A percentile compares a stretch with the other conserved stretches of the same genome.
Conservation (phyloP, 2,888 invertebrate species). For the Leptinotarsa tumamoca region DNA sequence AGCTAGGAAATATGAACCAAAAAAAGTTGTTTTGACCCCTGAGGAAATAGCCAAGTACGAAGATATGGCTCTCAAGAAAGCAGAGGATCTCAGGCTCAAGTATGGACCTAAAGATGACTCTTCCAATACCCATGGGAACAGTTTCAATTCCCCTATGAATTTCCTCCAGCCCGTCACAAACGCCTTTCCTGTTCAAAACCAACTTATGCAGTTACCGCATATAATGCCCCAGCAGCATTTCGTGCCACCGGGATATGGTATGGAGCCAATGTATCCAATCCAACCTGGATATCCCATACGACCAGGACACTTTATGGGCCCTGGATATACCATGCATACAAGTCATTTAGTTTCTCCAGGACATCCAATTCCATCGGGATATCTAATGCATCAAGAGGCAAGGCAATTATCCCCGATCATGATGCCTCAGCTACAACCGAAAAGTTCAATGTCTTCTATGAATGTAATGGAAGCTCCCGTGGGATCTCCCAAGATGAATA, state of each 20-base stretch:
- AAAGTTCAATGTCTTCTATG: neutral
- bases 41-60: constrained; percentile 2
- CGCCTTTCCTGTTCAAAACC: neutral
- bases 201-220: neutral
- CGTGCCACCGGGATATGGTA: neutral
- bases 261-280: neutral
- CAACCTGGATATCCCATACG: neutral
- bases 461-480: neutral
- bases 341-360: neutral
- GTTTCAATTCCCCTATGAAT: neutral
- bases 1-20: neutral
- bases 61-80: constrained; percentile 12
- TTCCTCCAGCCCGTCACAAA: neutral
- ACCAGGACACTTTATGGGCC: neutral
- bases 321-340: neutral
- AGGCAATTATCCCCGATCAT: neutral
- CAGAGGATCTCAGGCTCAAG: neutral
- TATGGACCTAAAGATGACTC: neutral
- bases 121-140: neutral
- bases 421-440: neutral
- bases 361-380: neutral
- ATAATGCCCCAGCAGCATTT: neutral
- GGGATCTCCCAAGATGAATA: constrained; percentile 4
- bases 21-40: neutral
- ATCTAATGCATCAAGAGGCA: constrained; percentile 2